Base-by-base conservation (phyloP, 2,797 vertebrate species). In the Clarias platycephalus region DNA sequence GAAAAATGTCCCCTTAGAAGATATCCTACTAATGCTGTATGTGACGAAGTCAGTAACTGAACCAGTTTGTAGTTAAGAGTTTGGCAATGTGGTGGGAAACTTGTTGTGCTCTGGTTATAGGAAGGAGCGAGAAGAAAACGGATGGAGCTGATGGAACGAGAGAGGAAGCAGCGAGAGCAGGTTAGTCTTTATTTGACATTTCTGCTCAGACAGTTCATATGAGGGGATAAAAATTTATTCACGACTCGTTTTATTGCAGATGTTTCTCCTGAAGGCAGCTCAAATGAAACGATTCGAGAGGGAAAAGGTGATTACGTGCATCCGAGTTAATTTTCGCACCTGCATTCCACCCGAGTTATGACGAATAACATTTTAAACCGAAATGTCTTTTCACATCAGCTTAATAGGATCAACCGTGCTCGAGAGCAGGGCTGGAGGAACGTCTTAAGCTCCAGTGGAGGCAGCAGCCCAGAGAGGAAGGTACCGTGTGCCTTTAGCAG, bases 401-500 rank as follows among this genome's bases (percentile, higher is more conserved):
- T 99, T 89, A 97, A 95, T 90, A 95, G 95, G 86, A 97, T 98
- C 93, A 98, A 99, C 91, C 96, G 96, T 92, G 97, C 97, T 84
- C 95, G 97, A 91, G 98, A 99, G 85, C 97, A 98, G 94, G 98
- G 98, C 89, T 99, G 98, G 98, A 97, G 95, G 83, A 96, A 96
- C 88, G 97, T 98, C 72, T 93, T 97, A 87, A 96, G 96, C 91
- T 96, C 96, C 72, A 95, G 97, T 90, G 98, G 96, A 90, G 94
- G 94, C 2, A 94, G 94, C 91, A 95, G 95, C 86, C 95, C 95
- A 80, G 95, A 96, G 90, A 94, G 92, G 66, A 95, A 95, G 95
- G 95, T 95, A 88, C 58, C 3, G 8, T 5, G 9, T 7, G 53
- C 2, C 4, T 81, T 12, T 6, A 67, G 16, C 16, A 4, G 16